Base-by-base conservation (phyloP, 1,140 invertebrate genomes). In the Olivierus martensii region DNA sequence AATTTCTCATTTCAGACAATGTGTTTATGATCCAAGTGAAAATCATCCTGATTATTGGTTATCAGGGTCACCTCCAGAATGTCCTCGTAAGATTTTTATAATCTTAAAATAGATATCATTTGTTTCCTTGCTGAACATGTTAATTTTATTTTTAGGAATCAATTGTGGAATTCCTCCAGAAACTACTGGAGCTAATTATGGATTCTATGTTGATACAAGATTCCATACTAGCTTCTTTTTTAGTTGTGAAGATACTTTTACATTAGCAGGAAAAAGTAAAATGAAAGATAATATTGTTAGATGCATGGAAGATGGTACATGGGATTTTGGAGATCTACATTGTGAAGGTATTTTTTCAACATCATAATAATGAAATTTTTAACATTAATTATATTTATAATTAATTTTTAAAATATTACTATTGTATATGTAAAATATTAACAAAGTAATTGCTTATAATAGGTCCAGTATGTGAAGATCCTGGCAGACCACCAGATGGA, bases 261-360 rank as follows among this genome's bases (percentile, higher is more conserved):
- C 87, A 63, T 68, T 95, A 19, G 89, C 88, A 22, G 91, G 92
- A 3, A 87, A 93, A 73, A 91, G 87, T 0, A 84, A 79, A 36
- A 82, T 81, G 59, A 84, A 89, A 59, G 90, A 96, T 62, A 91
- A 92, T 64, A 82, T 91, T 17, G 89, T 96, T 0, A 79, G 83
- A 36, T 97, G 92, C 69, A 83, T 86, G 71, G 80, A 80, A 2
- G 90, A 91, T 66, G 88, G 87, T 7, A 82, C 88, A 47, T 97
- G 93, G 93, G 93, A 97, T 71, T 94, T 96, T 69, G 92, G 92
- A 10, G 88, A 95, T 68, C 72, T 98, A 15, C 75, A 89, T 45
- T 98, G 93, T 65, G 90, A 95, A 74, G 91, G 57, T 58, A 52
- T 34, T 14, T 35, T 6, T 6, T 14, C 2, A 14, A n/a, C n/a